These are phyloP conservation scores for Microchirus variegatus DNA, from an alignment of 2,797 vertebrate genomes.

Conservation along the genomic window DNA sequence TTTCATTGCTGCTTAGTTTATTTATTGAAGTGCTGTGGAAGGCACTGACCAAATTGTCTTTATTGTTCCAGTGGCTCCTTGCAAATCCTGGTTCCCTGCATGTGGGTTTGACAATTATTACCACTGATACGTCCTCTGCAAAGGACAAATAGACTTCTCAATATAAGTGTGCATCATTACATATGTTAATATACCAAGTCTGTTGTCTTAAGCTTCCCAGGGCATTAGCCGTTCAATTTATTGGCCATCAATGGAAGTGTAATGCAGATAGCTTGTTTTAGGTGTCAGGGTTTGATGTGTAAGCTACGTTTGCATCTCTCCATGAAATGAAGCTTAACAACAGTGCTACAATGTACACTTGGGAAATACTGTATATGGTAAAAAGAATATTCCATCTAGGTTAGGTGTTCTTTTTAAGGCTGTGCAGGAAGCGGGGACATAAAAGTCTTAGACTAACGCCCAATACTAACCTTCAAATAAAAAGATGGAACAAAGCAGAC, in stretches of 20 bases:
- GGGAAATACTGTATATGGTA: slow-evolving; percentile 32
- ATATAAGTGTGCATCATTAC: slow-evolving; percentile 23
- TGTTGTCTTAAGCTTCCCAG: slow-evolving; percentile 41
- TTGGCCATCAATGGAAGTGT: slow-evolving; percentile 41
- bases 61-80: slow-evolving; percentile 53
- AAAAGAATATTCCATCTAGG: slow-evolving; percentile 38
- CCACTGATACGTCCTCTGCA: slow-evolving; percentile 33
- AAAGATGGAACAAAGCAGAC: slow-evolving; percentile 53
- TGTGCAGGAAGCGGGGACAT: slow-evolving; percentile 22
- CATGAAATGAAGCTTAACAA: slow-evolving; percentile 54
- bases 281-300: slow-evolving; percentile 19
- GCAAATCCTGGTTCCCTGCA: slow-evolving; percentile 39
- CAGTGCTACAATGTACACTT: slow-evolving; percentile 35
- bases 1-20: slow-evolving; percentile 55
- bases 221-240: slow-evolving; percentile 50
- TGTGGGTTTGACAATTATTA: slow-evolving; percentile 52
- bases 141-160: slow-evolving; percentile 46
- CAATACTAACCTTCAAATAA: slow-evolving; percentile 50
- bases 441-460: neutral
- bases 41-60: slow-evolving; percentile 56
- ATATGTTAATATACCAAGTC: slow-evolving; percentile 45
- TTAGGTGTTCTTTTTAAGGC: slow-evolving; percentile 14
- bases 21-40: slow-evolving; percentile 59
- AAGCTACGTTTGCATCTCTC: slow-evolving; percentile 1
- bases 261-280: slow-evolving; percentile 30